These are phyloP conservation scores for Babylonia areolata DNA, from an alignment of 1,140 invertebrate species.

Conservation along the genomic window DNA sequence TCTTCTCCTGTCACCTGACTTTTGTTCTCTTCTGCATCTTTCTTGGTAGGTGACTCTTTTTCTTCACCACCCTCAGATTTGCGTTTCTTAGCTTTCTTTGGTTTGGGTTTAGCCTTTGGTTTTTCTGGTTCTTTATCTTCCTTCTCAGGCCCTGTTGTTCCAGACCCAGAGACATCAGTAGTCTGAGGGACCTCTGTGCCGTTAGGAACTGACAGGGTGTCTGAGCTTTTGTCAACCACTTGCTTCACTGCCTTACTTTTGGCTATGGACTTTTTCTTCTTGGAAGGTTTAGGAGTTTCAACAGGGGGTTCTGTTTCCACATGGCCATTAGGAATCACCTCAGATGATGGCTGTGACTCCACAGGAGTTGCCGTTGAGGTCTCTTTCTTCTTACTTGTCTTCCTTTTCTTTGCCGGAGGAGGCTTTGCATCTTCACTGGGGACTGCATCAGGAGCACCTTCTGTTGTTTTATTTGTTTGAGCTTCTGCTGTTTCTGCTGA, in stretches of 20 bases:
- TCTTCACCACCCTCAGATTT: slow-evolving; percentile 29
- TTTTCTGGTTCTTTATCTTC: slow-evolving; percentile 27
- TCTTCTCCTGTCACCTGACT: not conserved
- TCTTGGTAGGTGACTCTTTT: slow-evolving; percentile 1
- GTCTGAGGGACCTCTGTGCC: not conserved
- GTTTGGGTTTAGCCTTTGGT: slow-evolving; percentile 36
- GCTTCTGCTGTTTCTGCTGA: not conserved
- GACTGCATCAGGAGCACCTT: not conserved
- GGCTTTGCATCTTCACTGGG: slow-evolving; percentile 10
- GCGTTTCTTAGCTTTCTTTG: slow-evolving; percentile 37
- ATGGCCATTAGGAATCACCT: slow-evolving; percentile 23
- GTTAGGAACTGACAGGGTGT: not conserved
- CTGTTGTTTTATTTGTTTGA: not conserved
- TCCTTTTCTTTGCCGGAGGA: slow-evolving; percentile 29
- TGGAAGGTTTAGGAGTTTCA: slow-evolving; percentile 6
- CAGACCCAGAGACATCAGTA: slow-evolving; percentile 20
- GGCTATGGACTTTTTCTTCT: slow-evolving; percentile 33
- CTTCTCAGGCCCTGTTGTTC: not conserved
- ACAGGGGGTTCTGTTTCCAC: not conserved
- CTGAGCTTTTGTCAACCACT: not conserved
- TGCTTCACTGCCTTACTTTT: slow-evolving; percentile 12
- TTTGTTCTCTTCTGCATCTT: slow-evolving; percentile 29
- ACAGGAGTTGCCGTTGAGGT: too few species aligned
- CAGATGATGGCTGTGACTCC: not conserved
- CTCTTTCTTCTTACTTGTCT: slow-evolving; percentile 21